Evolutionary conservation across 2,113 vertebrate species (phyloP), one percentile per base, ranked within the genome.

Genomic region (Syngnathus typhle): DNA sequence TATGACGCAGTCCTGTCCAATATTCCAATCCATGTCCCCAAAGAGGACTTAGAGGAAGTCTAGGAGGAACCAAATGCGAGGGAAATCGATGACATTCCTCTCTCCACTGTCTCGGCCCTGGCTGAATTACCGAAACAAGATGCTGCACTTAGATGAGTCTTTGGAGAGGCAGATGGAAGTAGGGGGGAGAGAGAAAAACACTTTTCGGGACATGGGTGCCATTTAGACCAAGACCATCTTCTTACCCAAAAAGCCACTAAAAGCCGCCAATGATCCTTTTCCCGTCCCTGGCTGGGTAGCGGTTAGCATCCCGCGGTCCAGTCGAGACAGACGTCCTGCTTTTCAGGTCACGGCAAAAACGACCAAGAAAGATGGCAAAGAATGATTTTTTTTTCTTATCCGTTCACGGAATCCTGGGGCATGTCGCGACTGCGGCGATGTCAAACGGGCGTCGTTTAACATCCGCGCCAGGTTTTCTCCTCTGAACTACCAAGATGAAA

Each of bases 111-210:
- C 90, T 90, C 84, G 80, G 84, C 76, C 87, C 88, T 88, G 91
- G 89, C 83, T 88, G 90, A 91, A 89, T 91, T 91, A 90, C 88
- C 89, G 90, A 89, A 91, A 90, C 89, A 90, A 90, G 90, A 91
- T 90, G 89, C 90, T 89, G 90, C 91, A 91, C 90, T 89, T 90
- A 89, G 89, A 88, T 83, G 80, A 90, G 84, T 87, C 87, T 89
- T 90, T 82, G 77, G 88, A 88, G 87, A 87, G 87, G 62, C 70
- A 62, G 68, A 72, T 83, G 58, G 70, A 78, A 78, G 65, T 81
- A 80, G 67, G 18, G 67, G 56, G 70, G 65, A 54, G 43, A 65
- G 64, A 46, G 76, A 87, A 76, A 88, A 85, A 87, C 83, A 88
- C 87, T 90, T 90, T 89, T 87, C 87, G 87, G 89, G 87, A 89